A percentile compares a stretch with the other conserved stretches of the same genome.
Evolutionary conservation across 2,797 vertebrate species (phyloP).

Genomic region (Aythya fuligula): DNA sequence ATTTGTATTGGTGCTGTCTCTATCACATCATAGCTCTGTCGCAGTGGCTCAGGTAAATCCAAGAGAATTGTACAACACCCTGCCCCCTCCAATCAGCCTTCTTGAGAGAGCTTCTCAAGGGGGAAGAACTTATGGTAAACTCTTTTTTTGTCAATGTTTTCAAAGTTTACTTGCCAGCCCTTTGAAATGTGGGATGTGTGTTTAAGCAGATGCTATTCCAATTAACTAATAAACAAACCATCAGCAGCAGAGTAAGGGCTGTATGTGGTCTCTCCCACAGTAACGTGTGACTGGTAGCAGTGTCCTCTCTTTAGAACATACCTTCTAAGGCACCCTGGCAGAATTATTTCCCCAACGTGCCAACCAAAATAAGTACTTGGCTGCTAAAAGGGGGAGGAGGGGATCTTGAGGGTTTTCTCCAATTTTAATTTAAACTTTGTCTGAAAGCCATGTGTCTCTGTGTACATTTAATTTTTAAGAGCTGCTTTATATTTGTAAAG

Average conservation of each 20-base stretch:
- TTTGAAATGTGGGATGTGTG: neutral
- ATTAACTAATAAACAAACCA: fast-evolving
- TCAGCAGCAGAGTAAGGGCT: no score
- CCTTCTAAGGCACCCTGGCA: neutral
- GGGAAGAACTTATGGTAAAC: no score
- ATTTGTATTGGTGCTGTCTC: neutral
- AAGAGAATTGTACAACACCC: neutral
- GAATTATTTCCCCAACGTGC: neutral
- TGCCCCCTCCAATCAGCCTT: neutral
- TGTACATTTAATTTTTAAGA: neutral
- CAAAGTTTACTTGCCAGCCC: neutral
- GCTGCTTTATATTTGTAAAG: neutral
- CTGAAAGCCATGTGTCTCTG: neutral
- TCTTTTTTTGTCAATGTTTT: neutral
- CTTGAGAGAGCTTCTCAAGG: neutral
- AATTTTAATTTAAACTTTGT: neutral
- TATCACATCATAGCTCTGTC: fast-evolving
- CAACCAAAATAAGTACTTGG: neutral
- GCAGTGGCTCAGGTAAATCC: neutral
- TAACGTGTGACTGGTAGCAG: neutral
- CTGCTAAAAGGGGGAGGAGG: neutral
- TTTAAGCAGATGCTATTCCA: neutral
- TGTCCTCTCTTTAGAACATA: neutral
- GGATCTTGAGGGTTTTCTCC: neutral
- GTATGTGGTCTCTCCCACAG: neutral